These are phyloP conservation scores for Pilophorus perplexus DNA, from an alignment of 2,888 invertebrate genomes.

Conservation along the genomic window DNA sequence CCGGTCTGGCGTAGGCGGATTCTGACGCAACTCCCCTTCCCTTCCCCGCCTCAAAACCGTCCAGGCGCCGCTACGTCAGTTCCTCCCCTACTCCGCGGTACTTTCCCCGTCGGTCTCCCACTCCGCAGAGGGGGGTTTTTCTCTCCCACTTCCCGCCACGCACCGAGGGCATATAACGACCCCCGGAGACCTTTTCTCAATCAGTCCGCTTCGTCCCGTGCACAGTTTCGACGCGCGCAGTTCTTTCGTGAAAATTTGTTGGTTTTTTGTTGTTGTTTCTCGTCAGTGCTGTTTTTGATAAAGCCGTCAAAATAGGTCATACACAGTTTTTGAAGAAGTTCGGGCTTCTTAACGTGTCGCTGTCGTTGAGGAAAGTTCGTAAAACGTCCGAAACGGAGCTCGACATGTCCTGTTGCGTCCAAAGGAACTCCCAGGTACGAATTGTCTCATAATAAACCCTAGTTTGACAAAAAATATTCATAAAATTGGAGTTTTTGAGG, in stretches of 20 bases:
- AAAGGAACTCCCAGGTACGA: constrained; percentile 33
- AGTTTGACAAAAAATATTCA: too few species aligned
- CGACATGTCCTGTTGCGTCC: constrained; percentile 35
- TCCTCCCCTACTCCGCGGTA: background rate
- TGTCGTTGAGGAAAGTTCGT: constrained; percentile 27
- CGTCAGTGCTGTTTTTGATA: background rate
- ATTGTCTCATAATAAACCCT: background rate
- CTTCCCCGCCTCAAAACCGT: background rate
- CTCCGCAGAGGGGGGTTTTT: background rate
- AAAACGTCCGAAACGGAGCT: constrained; percentile 36
- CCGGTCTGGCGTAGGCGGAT: background rate
- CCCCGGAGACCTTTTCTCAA: background rate
- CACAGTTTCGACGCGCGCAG: background rate
- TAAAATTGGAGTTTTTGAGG: too few species aligned
- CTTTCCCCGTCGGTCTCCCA: background rate
- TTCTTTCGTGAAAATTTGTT: background rate
- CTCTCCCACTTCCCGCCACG: constrained; percentile 3
- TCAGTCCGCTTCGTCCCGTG: constrained; percentile 12
- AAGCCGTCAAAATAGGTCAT: constrained; percentile 34
- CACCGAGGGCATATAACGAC: constrained; percentile 35
- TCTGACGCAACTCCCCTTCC: constrained; percentile 15
- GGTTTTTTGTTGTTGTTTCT: constrained; percentile 1
- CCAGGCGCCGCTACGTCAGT: background rate
- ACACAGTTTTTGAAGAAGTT: constrained; percentile 31
- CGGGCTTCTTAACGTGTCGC: constrained; percentile 35